Base-by-base conservation (phyloP, 2,888 invertebrate species). In the Lymantria dispar region DNA sequence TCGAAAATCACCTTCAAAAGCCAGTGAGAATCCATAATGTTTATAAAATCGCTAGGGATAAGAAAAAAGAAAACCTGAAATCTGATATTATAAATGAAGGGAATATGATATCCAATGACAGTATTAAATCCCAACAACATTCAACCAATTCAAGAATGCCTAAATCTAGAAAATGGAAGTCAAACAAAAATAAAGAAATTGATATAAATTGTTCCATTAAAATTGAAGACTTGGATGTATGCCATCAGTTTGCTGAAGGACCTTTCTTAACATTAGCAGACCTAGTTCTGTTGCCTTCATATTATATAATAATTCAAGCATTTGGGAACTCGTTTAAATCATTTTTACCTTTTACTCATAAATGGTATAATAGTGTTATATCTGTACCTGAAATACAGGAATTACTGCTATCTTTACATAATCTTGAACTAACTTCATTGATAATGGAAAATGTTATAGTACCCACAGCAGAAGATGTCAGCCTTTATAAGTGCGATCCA, bases 21-120 rank as follows among this genome's bases (percentile, higher is more conserved):
- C 98, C 98, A 0, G 94, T 97, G 0, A 93, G 94, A 72, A 93
- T 97, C 58, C 98, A 98, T 73, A 98, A 98, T 85, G 93, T 97
- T 31, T 95, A 95, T 62, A 97, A 97, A 87, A 79, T 94, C 52
- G 94, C 94, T 0, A 90, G 95, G 58, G 91, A 94, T 89, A 33
- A 92, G 91, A 15, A 93, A 92, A 42, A 30, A n/a, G n/a, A 42
- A 42, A 29, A n/a, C 12, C 7, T 29, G 8, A 10, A 42, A 29
- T 7, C 22, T 5, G n/a, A 66, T 67, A 69, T 38, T 55, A 38
- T 68, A 8, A 64, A 62, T 69, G 63, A 1, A 43, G 13, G 36
- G 70, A 42, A 54, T 48, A 56, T 41, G 45, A 47, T 76, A 60
- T 58, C 64, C 39, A 38, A 33, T 10, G 36, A n/a, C 15, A 41